phyloP scores from a whole-genome alignment of 2,888 invertebrate genomes.

The Busseola fusca region DNA sequence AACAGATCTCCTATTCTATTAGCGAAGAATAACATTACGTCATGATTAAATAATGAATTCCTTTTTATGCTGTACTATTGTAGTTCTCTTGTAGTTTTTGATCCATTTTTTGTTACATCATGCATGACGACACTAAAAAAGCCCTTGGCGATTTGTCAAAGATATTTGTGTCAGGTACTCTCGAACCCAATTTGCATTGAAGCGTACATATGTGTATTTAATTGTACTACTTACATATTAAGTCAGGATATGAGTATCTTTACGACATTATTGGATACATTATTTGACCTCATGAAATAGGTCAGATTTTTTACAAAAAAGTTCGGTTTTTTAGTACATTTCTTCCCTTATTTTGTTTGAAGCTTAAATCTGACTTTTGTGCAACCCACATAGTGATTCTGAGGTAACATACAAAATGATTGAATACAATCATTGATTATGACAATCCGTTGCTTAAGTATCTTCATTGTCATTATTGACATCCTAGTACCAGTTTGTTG shows the following conservation, averaged over 20 bases:
- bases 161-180: slow-evolving; percentile 57
- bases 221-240: not conserved
- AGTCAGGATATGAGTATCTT: not conserved
- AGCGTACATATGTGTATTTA: slow-evolving; percentile 23
- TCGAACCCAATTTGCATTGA: slow-evolving; percentile 58
- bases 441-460: not conserved
- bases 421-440: not conserved
- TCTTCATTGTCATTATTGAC: not conserved
- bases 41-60: not conserved
- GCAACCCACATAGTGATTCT: not conserved
- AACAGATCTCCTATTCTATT: not conserved
- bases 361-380: not conserved
- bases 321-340: not conserved
- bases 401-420: not conserved
- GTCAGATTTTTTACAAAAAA: slow-evolving; percentile 3
- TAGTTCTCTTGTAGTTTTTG: not conserved
- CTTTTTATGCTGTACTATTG: not conserved
- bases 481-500: not conserved
- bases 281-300: slow-evolving; percentile 10
- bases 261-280: slow-evolving; percentile 6
- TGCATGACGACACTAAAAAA: slow-evolving; percentile 60
- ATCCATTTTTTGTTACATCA: slow-evolving; percentile 17
- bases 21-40: slow-evolving; percentile 1
- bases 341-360: not conserved
- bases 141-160: slow-evolving; percentile 62